A percentile compares a stretch with the other conserved stretches of the same genome.
These are phyloP conservation scores for Ametastegia equiseti DNA, from an alignment of 2,888 invertebrate species.

Conservation along the genomic window DNA sequence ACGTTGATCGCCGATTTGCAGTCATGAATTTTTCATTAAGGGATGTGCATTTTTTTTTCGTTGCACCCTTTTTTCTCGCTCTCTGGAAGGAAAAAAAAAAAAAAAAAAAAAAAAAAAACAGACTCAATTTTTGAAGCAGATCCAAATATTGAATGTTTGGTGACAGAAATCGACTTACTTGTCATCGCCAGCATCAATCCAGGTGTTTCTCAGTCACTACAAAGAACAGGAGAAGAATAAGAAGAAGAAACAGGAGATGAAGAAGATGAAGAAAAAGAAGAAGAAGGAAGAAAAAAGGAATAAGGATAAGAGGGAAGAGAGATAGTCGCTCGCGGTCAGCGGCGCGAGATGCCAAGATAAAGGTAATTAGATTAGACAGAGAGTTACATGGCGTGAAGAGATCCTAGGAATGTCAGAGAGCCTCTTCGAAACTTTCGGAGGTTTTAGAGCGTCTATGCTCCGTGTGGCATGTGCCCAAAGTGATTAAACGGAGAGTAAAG, in stretches of 20 bases:
- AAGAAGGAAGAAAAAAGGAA: not conserved
- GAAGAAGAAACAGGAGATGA: not conserved
- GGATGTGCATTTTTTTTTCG: not conserved
- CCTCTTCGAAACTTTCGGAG: constrained; percentile 13
- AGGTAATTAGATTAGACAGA: constrained; percentile 48
- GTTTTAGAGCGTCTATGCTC: constrained; percentile 27
- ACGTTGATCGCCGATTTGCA: no score
- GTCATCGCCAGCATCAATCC: not conserved
- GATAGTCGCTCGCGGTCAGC: constrained; percentile 17
- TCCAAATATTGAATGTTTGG: not conserved
- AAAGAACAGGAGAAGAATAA: not conserved
- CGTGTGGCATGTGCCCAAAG: constrained; percentile 46
- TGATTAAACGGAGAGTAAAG: constrained; percentile 40
- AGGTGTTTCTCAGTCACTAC: not conserved
- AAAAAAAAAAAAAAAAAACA: not conserved
- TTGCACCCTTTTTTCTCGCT: not conserved
- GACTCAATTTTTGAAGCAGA: not conserved
- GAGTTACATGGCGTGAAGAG: constrained; percentile 48
- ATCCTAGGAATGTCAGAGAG: constrained; percentile 43
- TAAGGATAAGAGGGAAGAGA: not conserved
- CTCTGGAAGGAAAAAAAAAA: not conserved
- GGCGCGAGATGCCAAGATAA: constrained; percentile 47
- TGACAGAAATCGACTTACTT: not conserved
- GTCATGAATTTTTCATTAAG: no score
- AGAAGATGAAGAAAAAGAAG: not conserved